Conservation (phyloP, 2,888 invertebrate genomes). For the Fissipunctia ypsillon region DNA sequence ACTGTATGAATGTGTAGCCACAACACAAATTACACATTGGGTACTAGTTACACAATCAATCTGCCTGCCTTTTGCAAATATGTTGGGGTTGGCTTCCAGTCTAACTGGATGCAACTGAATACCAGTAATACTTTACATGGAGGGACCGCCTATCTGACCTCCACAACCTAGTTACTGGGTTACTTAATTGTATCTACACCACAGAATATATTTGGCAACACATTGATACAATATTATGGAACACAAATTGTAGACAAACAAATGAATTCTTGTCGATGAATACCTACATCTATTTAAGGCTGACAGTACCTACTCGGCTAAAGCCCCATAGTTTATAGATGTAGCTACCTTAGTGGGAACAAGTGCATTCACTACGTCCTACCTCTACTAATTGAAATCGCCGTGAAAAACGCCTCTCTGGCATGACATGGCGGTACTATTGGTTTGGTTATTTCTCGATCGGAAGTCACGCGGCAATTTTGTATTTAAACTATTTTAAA, state of each 20-base stretch:
- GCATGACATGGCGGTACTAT: slow-evolving; percentile 56
- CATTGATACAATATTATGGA: background rate
- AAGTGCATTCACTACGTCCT: slow-evolving; percentile 56
- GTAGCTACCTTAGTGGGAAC: slow-evolving; percentile 47
- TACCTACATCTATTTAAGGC: background rate
- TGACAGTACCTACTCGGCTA: slow-evolving; percentile 4
- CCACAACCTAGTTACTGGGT: too few relatives aligned
- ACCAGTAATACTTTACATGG: too few relatives aligned
- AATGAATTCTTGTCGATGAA: background rate
- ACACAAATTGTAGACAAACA: background rate
- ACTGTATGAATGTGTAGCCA: too few relatives aligned
- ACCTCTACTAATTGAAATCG: slow-evolving; percentile 70
- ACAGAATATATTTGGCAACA: too few relatives aligned
- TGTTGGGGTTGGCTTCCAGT: too few relatives aligned
- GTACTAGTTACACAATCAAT: too few relatives aligned
- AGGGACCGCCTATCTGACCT: too few relatives aligned
- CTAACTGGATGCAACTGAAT: too few relatives aligned
- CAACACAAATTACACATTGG: too few relatives aligned
- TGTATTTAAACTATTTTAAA: too few relatives aligned
- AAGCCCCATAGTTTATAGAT: slow-evolving; percentile 42
- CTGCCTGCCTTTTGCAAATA: too few relatives aligned
- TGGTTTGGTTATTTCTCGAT: slow-evolving; percentile 29
- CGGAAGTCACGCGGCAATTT: slow-evolving; percentile 17
- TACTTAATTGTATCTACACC: too few relatives aligned
- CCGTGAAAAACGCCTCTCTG: slow-evolving; percentile 64